Evolutionary conservation across 1,140 invertebrate species (phyloP).

Genomic region (Pseudomyrmex pallidus): DNA sequence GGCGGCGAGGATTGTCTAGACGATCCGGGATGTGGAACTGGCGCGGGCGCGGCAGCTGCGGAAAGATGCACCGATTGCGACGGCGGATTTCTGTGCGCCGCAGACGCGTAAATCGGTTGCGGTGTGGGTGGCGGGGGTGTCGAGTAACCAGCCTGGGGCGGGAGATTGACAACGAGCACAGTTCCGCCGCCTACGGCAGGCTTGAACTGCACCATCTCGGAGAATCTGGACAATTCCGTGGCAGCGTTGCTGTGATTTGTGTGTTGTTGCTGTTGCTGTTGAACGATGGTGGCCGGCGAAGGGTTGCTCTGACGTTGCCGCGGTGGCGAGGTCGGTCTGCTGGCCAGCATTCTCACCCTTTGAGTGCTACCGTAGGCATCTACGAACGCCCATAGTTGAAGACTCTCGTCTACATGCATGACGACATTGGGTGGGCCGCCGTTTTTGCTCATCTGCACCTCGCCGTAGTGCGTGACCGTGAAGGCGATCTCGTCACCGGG

Average conservation of each 20-base stretch:
- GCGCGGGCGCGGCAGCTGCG: constrained; percentile 52
- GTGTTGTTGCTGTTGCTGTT: constrained; percentile 73
- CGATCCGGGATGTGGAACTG: constrained; percentile 66
- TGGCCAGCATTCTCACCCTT: constrained; percentile 90
- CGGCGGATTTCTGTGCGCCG: constrained; percentile 47
- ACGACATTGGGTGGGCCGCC: constrained; percentile 92
- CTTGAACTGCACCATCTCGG: constrained; percentile 88
- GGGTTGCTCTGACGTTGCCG: constrained; percentile 77
- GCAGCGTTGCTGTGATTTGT: constrained; percentile 79
- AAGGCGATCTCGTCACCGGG: constrained; percentile 97
- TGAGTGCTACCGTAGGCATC: constrained; percentile 98
- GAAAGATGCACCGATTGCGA: constrained; percentile 44
- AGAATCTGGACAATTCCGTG: constrained; percentile 83
- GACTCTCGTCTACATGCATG: constrained; percentile 97
- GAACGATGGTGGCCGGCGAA: constrained; percentile 49
- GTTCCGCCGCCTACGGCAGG: constrained; percentile 88
- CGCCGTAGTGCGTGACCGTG: constrained; percentile 92
- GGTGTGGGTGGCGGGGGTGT: constrained; percentile 79
- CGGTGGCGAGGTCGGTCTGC: constrained; percentile 79
- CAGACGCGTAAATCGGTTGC: constrained; percentile 74
- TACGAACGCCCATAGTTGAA: constrained; percentile 97
- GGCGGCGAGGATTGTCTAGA: constrained; percentile 76
- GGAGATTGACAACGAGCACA: constrained; percentile 92
- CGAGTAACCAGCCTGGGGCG: constrained; percentile 85
- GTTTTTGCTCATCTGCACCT: constrained; percentile 96